phyloP scores from a whole-genome alignment of 2,888 invertebrate species.

The Baronia brevicornis region DNA sequence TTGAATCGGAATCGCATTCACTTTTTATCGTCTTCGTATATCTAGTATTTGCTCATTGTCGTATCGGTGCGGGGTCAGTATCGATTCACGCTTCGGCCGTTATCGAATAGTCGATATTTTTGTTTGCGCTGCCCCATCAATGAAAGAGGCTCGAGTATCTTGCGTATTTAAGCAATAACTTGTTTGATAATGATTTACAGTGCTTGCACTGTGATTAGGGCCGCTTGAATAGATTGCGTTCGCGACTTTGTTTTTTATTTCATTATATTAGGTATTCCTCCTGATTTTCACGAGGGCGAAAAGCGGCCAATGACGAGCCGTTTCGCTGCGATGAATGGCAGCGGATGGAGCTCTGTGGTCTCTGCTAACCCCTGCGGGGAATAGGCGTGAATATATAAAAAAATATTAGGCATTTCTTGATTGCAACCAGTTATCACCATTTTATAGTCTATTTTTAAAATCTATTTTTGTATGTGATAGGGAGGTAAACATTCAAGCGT shows the following conservation, averaged over 20 bases:
- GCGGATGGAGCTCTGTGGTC: no score
- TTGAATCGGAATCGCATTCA: constrained; percentile 33
- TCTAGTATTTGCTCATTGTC: constrained; percentile 45
- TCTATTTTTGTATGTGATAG: no score
- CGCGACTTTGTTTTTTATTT: constrained; percentile 43
- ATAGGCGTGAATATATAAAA: no score
- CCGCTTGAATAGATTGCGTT: constrained; percentile 48
- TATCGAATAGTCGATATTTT: constrained; percentile 69
- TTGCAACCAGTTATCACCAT: no score
- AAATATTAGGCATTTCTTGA: no score
- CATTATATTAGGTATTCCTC: constrained; percentile 46
- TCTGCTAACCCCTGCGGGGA: no score
- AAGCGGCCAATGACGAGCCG: no score
- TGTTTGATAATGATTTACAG: constrained; percentile 62
- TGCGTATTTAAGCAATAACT: constrained; percentile 70
- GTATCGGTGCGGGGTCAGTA: constrained; percentile 51
- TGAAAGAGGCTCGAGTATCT: constrained; percentile 60
- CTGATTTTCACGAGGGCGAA: no score
- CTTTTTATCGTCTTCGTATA: constrained; percentile 41
- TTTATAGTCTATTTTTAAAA: no score
- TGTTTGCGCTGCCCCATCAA: constrained; percentile 64
- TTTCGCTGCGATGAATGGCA: no score
- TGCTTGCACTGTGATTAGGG: constrained; percentile 59
- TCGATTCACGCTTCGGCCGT: constrained; percentile 53
- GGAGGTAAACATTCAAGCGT: no score